A percentile compares a stretch with the other conserved stretches of the same genome.
These are phyloP conservation scores for Ellobius talpinus DNA, from an alignment of 2,113 vertebrate genomes.

Conservation along the genomic window DNA sequence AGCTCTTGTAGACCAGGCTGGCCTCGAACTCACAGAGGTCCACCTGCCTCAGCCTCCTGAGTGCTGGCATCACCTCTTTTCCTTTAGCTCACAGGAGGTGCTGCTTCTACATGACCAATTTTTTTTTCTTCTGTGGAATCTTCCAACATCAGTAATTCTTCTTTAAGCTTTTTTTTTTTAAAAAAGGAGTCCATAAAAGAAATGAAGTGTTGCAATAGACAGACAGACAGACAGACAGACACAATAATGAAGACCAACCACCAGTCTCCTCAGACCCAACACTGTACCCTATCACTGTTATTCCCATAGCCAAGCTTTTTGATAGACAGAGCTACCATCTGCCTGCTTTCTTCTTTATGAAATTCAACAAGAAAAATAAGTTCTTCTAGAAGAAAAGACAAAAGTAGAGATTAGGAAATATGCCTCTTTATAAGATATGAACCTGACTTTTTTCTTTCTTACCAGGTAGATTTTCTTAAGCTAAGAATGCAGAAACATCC, in stretches of 20 bases:
- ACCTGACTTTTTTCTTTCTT: background rate
- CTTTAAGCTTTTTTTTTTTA: background rate
- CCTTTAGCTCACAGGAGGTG: background rate
- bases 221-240: background rate
- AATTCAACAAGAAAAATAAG: conserved; percentile 5
- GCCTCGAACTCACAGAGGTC: too few relatives aligned
- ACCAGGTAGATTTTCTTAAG: conserved; percentile 24
- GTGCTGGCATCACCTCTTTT: background rate
- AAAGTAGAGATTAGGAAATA: conserved; percentile 31
- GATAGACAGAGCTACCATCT: background rate
- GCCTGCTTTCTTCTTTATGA: conserved; percentile 5
- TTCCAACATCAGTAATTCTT: background rate
- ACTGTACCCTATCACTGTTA: background rate
- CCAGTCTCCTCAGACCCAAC: background rate
- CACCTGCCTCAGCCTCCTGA: too few relatives aligned
- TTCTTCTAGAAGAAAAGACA: conserved; percentile 27
- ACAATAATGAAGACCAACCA: background rate
- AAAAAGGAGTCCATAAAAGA: background rate
- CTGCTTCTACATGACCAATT: background rate
- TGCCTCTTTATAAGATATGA: background rate
- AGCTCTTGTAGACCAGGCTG: too few relatives aligned
- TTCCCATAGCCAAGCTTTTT: background rate
- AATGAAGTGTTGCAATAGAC: background rate
- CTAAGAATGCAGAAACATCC: background rate
- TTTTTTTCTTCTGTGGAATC: background rate